Conservation (phyloP, 1,140 invertebrate genomes). For the Drosophila arawakana region DNA sequence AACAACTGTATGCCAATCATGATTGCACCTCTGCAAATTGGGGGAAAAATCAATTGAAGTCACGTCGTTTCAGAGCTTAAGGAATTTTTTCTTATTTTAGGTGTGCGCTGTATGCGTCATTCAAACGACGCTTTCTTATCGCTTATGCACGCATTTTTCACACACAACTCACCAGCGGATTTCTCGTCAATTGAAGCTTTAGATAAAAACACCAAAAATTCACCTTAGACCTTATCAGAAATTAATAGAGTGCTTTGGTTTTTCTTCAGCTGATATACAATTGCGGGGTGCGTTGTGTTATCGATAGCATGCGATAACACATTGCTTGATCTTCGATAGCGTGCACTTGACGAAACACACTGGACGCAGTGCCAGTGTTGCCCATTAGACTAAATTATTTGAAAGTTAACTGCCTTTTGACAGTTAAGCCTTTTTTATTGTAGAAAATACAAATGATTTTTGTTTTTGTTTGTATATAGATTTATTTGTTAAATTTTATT, state of each 20-base stretch:
- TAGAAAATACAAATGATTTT: neutral
- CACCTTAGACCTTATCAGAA: conserved; percentile 25
- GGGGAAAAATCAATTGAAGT: conserved; percentile 73
- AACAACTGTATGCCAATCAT: conserved; percentile 81
- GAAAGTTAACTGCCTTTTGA: neutral
- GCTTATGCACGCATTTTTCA: neutral
- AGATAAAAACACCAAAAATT: conserved; percentile 8
- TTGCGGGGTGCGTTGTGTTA: conserved; percentile 5
- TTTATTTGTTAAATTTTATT: conserved; percentile 72
- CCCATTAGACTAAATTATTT: conserved; percentile 1
- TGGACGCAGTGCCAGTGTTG: conserved; percentile 7
- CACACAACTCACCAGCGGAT: conserved; percentile 1
- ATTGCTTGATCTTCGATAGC: neutral
- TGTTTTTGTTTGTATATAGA: conserved; percentile 46
- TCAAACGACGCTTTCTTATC: conserved; percentile 53
- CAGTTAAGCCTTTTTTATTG: neutral
- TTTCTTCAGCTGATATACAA: conserved; percentile 9
- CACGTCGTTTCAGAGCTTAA: conserved; percentile 10
- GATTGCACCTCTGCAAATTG: conserved; percentile 37
- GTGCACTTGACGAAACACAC: conserved; percentile 4
- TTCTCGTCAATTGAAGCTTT: neutral
- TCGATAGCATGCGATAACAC: conserved; percentile 2
- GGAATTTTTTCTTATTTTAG: neutral
- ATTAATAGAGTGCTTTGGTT: neutral
- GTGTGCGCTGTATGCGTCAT: conserved; percentile 57